Evolutionary conservation across 2,888 invertebrate species (phyloP).

Genomic region (Trichogramma dendrolimi): DNA sequence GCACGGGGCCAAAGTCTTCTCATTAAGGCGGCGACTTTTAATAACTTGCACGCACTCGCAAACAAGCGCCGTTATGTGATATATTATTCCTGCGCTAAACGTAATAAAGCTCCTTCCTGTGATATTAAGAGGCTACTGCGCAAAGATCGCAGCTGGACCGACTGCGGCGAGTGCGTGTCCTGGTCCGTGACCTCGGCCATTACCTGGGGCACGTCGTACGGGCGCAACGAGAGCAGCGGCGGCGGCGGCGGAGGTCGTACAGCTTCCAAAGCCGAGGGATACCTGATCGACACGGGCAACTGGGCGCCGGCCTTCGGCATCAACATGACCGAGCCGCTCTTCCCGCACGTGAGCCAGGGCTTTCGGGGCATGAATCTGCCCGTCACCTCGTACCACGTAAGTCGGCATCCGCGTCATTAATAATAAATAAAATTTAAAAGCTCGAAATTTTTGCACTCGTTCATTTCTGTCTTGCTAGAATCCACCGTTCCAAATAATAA

Average conservation of each 20-base stretch:
- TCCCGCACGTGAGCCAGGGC: slow-evolving; percentile 75
- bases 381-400: slow-evolving; percentile 74
- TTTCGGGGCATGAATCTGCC: slow-evolving; percentile 72
- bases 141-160: slow-evolving; percentile 4
- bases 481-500: slow-evolving; percentile 81
- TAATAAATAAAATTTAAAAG: too few relatives aligned
- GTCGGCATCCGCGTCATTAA: slow-evolving; percentile 33
- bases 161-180: slow-evolving; percentile 41
- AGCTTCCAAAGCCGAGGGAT: neutral
- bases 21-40: too few relatives aligned
- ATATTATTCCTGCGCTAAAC: too few relatives aligned
- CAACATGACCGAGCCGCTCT: slow-evolving; percentile 65
- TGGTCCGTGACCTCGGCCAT: slow-evolving; percentile 57
- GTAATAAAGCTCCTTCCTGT: too few relatives aligned
- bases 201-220: slow-evolving; percentile 59
- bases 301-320: slow-evolving; percentile 74
- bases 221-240: slow-evolving; percentile 38
- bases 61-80: too few relatives aligned
- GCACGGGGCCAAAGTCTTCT: too few relatives aligned
- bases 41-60: too few relatives aligned
- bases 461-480: slow-evolving; percentile 58
- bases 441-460: too few relatives aligned
- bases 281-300: slow-evolving; percentile 56
- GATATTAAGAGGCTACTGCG: slow-evolving; percentile 26
- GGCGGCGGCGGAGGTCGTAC: too few relatives aligned